Base-by-base conservation (phyloP, 64 coral and sea anemone species). In the Pocillopora damicornis region DNA sequence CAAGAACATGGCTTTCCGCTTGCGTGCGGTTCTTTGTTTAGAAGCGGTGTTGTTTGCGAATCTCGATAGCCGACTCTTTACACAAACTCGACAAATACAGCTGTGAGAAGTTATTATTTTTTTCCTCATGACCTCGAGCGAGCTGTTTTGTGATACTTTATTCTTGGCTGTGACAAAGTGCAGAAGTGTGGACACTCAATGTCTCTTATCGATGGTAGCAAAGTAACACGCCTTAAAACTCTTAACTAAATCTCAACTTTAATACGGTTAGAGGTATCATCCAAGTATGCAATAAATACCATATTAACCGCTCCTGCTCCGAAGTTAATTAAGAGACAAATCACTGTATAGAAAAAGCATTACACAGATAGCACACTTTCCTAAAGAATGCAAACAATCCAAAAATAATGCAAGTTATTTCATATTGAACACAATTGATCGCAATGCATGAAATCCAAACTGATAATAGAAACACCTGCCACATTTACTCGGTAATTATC, bases 21-120 rank as follows among this genome's bases (percentile, higher is more conserved):
- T 72, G 81, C 81, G 37, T 58, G 81, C 42, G 65, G n/a, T 20
- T 63, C 26, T 83, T 85, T 85, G 81, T 85, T 72, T 85, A 20
- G 20, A 58, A 22, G 45, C 64, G 35, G 80, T 85, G 64, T 57
- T 85, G 81, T 85, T 85, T 85, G 65, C 35, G 15, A 20, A 71
- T 57, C 35, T 38, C 37, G 18, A 66, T 72, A 72, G 68, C 64
- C 18, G 58, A 34, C 30, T 63, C 16, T 83, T 42, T 67, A 18
- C 34, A 62, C 67, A 83, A 83, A 63, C 62, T 63, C 17, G 61
- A 34, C 80, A 83, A 66, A 83, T 83, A 67, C 80, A 83, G 80
- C 61, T 83, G 80, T 83, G 38, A 83, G 42, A 83, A 35, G 13
- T 13, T 22, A 35, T 18, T 15, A 45, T 12, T 1, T 2, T 30